Evolutionary conservation across 2,888 invertebrate species (phyloP).

Genomic region (Drosophila peninsularis): DNA sequence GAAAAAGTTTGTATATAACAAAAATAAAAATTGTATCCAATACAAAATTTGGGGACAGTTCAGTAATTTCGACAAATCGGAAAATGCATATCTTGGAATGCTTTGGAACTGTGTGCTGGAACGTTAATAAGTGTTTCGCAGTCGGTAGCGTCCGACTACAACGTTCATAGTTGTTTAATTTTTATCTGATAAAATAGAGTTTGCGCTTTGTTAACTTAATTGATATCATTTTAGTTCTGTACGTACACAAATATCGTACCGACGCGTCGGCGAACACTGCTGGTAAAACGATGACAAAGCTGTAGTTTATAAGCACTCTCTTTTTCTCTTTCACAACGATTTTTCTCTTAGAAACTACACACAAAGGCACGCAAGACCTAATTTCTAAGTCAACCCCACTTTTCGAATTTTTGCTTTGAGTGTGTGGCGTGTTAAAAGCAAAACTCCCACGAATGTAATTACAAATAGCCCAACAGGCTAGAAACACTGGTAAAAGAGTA

Average conservation of each 20-base stretch:
- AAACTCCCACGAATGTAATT: conserved; percentile 52
- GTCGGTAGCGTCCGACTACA: too few relatives aligned
- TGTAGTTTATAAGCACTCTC: conserved; percentile 5
- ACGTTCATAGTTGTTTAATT: too few relatives aligned
- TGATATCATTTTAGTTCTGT: background rate
- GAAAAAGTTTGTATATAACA: too few relatives aligned
- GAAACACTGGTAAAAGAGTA: conserved; percentile 31
- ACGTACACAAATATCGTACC: background rate
- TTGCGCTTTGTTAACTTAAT: background rate
- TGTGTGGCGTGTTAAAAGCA: conserved; percentile 53
- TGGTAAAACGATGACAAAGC: conserved; percentile 1
- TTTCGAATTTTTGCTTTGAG: conserved; percentile 48
- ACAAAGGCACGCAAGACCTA: conserved; percentile 38
- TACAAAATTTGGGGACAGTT: too few relatives aligned
- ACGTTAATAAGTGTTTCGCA: too few relatives aligned
- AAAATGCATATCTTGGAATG: too few relatives aligned
- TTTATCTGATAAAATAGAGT: background rate
- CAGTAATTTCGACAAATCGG: too few relatives aligned
- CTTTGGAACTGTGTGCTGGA: too few relatives aligned
- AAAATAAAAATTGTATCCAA: too few relatives aligned
- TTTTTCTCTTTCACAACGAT: conserved; percentile 20
- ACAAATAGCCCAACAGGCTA: conserved; percentile 39
- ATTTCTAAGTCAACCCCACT: conserved; percentile 29
- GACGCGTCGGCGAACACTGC: background rate
- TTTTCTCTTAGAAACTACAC: conserved; percentile 36